These are phyloP conservation scores for Belonocnema kinseyi DNA, from an alignment of 1,140 invertebrate genomes.

Conservation along the genomic window DNA sequence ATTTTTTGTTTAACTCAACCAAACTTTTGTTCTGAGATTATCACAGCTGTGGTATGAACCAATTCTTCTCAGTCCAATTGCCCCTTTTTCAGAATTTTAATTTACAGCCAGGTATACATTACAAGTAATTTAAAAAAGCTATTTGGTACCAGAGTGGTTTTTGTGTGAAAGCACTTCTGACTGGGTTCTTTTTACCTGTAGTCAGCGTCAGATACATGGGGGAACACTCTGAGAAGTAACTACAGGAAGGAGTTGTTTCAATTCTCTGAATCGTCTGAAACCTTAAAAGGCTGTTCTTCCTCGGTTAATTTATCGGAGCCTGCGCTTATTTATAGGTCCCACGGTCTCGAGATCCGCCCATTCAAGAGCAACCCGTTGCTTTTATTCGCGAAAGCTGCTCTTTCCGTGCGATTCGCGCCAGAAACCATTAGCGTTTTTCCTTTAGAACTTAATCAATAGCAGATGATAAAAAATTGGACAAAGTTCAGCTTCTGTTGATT, in stretches of 20 bases:
- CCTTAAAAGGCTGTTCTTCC: slow-evolving; percentile 48
- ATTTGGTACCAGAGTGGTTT: not conserved
- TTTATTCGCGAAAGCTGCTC: slow-evolving; percentile 49
- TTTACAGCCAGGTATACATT: too few relatives aligned
- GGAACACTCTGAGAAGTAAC: slow-evolving; percentile 1
- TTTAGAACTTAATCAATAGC: slow-evolving; percentile 49
- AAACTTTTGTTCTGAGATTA: too few relatives aligned
- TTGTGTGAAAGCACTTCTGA: not conserved
- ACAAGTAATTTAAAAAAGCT: not conserved
- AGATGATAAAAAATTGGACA: slow-evolving; percentile 41
- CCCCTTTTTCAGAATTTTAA: too few relatives aligned
- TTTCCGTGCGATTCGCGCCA: slow-evolving; percentile 43
- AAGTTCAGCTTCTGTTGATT: not conserved
- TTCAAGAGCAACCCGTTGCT: slow-evolving; percentile 51
- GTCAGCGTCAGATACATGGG: not conserved
- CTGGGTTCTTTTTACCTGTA: slow-evolving; percentile 5
- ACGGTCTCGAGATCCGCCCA: slow-evolving; percentile 47
- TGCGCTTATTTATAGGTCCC: slow-evolving; percentile 56
- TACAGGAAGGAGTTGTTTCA: slow-evolving; percentile 46
- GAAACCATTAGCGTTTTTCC: slow-evolving; percentile 57
- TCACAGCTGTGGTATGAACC: too few relatives aligned
- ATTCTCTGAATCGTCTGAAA: slow-evolving; percentile 42
- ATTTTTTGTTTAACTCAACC: too few relatives aligned
- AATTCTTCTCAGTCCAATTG: too few relatives aligned
- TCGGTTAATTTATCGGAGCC: slow-evolving; percentile 56